Evolutionary conservation across 2,888 invertebrate genomes (phyloP), one percentile per base, ranked within the genome.

Genomic region (Syritta pipiens): DNA sequence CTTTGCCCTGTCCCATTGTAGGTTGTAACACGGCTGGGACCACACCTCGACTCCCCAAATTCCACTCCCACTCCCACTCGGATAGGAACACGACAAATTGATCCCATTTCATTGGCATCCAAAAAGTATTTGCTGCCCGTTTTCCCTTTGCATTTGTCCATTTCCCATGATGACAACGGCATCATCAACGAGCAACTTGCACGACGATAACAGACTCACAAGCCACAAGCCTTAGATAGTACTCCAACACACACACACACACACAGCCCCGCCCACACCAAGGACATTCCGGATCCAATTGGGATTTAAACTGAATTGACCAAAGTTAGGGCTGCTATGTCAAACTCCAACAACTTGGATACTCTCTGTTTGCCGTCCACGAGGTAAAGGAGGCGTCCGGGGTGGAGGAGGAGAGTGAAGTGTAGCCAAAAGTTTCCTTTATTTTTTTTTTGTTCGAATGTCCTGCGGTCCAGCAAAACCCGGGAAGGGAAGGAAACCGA

Each of bases 141-240:
- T 71, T 51, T 51, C 30, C 26, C 30, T 17, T 44, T 10, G 32
- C 53, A 48, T 60, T 42, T 57, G 57, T 22, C 62, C 69, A 57
- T 71, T 69, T 69, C 55, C 57, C 35, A 69, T 57, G 69, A 76
- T 63, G 76, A 76, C 57, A 63, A 76, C 76, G 42, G 63, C 62
- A 63, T 63, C 69, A 46, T 69, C 62, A 69, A 76, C 63, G 76
- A 69, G 57, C 57, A 76, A 76, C 62, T 76, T 71, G 28, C 51
- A 63, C 57, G 49, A 57, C 49, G 35, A 69, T 37, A 57, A 63
- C 22, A 19, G 44, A 69, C 44, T 57, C 12, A n/a, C n/a, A 28
- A 28, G 44, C 69, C 63, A 49, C 76, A 63, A 71, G 63, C 35
- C 20, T 51, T 37, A 46, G 42, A 30, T 28, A 59, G 28, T 62